Conservation (phyloP, 2,888 invertebrate genomes). For the Mythimna albipuncta region DNA sequence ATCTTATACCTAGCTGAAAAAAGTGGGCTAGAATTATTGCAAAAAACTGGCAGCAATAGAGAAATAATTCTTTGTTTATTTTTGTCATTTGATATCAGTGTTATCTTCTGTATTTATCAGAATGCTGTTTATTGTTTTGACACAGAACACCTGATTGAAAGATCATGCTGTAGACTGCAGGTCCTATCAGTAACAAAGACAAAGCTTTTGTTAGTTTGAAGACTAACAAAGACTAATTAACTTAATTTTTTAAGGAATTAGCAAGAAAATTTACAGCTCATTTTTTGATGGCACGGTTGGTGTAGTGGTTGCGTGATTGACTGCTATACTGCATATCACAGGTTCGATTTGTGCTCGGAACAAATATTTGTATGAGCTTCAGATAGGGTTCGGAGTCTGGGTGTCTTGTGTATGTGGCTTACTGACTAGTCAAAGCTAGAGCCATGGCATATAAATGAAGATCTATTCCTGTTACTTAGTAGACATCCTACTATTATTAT, state of each 20-base stretch:
- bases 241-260: constrained; percentile 3
- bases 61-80: constrained; percentile 59
- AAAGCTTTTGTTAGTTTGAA: constrained; percentile 32
- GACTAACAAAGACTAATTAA: neutral
- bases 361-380: too few relatives aligned
- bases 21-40: constrained; percentile 1
- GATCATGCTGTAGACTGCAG: constrained; percentile 34
- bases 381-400: too few relatives aligned
- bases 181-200: constrained; percentile 25
- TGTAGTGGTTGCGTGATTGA: too few relatives aligned
- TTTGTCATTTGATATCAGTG: constrained; percentile 52
- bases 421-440: too few relatives aligned
- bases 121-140: constrained; percentile 49
- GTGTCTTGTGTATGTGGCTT: too few relatives aligned
- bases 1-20: neutral
- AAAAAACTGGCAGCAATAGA: constrained; percentile 17
- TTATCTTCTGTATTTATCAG: constrained; percentile 58
- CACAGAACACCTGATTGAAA: constrained; percentile 32
- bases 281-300: too few relatives aligned
- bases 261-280: neutral
- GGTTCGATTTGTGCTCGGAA: too few relatives aligned
- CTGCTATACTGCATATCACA: too few relatives aligned
- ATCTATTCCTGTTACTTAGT: too few relatives aligned
- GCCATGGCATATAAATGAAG: too few relatives aligned
- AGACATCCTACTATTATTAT: too few relatives aligned